phyloP scores from a whole-genome alignment of 2,113 vertebrate species.

The Platanista minor region DNA sequence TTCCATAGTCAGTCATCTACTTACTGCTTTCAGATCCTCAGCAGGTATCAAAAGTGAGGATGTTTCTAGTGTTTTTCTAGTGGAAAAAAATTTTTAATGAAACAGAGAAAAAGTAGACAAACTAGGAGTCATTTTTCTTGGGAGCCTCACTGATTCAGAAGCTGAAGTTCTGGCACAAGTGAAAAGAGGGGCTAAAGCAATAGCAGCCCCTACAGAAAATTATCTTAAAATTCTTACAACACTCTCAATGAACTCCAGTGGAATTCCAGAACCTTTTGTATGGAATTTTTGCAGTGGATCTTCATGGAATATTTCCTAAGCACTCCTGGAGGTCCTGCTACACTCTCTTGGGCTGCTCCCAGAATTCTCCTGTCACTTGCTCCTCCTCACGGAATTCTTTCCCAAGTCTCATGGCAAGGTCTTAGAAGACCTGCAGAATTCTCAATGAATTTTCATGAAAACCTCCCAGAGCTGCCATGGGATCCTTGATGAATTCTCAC shows the following conservation, averaged over 20 bases:
- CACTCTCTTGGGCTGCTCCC: neutral
- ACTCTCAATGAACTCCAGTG: neutral
- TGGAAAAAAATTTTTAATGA: neutral
- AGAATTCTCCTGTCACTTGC: neutral
- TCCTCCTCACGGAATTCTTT: neutral
- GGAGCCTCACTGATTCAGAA: neutral
- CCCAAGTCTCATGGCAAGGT: neutral
- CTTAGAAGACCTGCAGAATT: neutral
- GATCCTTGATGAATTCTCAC: neutral
- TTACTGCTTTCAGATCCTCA: neutral
- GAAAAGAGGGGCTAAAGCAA: rapidly evolving
- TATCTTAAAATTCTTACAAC: neutral
- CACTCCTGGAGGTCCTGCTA: neutral
- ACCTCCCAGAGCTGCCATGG: neutral
- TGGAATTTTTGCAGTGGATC: neutral
- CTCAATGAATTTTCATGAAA: neutral
- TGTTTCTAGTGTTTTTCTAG: neutral
- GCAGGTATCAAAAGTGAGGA: neutral
- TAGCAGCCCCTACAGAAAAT: neutral
- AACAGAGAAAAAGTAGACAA: neutral
- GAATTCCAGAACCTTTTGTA: neutral
- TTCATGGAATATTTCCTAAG: neutral
- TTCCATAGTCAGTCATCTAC: neutral
- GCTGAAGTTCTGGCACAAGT: neutral
- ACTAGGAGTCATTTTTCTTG: neutral